Percentiles rank a stretch among this genome's conserved stretches.
Evolutionary conservation across 2,797 vertebrate genomes (phyloP).

Genomic region (Syngnathus acus): DNA sequence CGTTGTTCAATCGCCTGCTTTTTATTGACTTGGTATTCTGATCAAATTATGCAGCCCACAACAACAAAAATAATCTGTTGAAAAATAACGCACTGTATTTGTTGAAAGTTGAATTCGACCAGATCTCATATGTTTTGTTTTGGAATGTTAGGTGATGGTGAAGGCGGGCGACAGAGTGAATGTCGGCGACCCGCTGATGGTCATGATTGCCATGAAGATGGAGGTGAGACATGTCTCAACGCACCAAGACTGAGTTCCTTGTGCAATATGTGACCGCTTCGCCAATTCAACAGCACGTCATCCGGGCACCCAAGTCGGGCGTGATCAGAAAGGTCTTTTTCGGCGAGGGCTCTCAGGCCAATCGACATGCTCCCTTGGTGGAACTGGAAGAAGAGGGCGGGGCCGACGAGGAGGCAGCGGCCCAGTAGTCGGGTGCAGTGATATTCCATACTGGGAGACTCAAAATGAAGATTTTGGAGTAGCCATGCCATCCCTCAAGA

Average conservation of each 20-base stretch:
- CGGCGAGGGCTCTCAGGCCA: constrained; percentile 85
- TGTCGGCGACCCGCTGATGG: constrained; percentile 84
- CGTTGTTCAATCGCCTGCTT: background rate
- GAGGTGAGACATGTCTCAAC: constrained; percentile 71
- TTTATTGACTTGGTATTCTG: background rate
- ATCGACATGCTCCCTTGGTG: constrained; percentile 78
- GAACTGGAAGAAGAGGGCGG: constrained; percentile 77
- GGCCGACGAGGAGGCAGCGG: background rate
- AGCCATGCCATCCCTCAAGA: background rate
- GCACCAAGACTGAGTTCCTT: background rate
- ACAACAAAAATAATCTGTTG: no score
- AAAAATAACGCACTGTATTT: no score
- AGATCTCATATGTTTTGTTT: background rate
- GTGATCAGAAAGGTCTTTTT: constrained; percentile 86
- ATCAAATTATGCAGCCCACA: no score
- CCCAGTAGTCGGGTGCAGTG: constrained; percentile 20
- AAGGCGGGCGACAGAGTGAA: constrained; percentile 85
- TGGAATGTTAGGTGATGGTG: constrained; percentile 80
- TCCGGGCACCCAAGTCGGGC: constrained; percentile 83
- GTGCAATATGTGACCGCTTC: background rate
- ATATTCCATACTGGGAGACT: background rate
- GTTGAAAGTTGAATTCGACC: no score
- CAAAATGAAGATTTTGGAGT: background rate
- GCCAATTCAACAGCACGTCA: constrained; percentile 75
- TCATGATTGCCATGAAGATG: constrained; percentile 99